Percentiles rank a stretch among this genome's conserved stretches.
Evolutionary conservation across 92 coral and sea anemone species (phyloP).

Genomic region (Galaxea fascicularis): DNA sequence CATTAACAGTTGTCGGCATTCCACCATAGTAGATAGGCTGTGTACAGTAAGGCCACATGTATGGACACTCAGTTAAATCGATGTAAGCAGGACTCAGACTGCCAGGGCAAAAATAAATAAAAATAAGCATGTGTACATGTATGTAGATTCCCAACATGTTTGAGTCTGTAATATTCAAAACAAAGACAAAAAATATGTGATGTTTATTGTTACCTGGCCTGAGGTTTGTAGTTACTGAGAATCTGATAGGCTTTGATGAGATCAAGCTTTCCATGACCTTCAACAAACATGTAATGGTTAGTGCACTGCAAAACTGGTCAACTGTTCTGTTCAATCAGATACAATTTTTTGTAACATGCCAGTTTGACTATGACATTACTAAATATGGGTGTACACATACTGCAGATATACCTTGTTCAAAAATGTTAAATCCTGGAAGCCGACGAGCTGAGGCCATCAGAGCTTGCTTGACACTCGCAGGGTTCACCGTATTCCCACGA

Average conservation of each 20-base stretch:
- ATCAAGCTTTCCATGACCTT: slow-evolving; percentile 98
- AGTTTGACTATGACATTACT: neutral
- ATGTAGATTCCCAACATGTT: neutral
- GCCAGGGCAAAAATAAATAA: neutral
- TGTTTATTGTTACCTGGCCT: slow-evolving; percentile 75
- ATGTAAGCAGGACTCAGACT: slow-evolving; percentile 95
- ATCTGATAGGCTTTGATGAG: slow-evolving; percentile 98
- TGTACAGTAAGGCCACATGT: slow-evolving; percentile 99
- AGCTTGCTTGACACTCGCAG: slow-evolving; percentile 98
- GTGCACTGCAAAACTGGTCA: neutral
- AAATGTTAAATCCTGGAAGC: slow-evolving; percentile 92
- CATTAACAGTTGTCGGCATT: slow-evolving; percentile 91
- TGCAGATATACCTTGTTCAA: slow-evolving; percentile 87
- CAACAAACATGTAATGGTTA: neutral
- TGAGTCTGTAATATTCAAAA: too few relatives aligned
- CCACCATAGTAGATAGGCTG: slow-evolving; percentile 91
- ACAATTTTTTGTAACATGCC: neutral
- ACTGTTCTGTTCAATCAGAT: too few relatives aligned
- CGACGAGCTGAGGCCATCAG: slow-evolving; percentile 96
- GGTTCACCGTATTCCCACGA: slow-evolving; percentile 90
- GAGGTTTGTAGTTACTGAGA: slow-evolving; percentile 97
- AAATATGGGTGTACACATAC: neutral
- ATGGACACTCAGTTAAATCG: slow-evolving; percentile 96
- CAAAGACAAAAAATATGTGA: neutral
- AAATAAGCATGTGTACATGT: too few relatives aligned